Conservation (phyloP, 2,113 vertebrate genomes). For the Coregonus clupeaformis region DNA sequence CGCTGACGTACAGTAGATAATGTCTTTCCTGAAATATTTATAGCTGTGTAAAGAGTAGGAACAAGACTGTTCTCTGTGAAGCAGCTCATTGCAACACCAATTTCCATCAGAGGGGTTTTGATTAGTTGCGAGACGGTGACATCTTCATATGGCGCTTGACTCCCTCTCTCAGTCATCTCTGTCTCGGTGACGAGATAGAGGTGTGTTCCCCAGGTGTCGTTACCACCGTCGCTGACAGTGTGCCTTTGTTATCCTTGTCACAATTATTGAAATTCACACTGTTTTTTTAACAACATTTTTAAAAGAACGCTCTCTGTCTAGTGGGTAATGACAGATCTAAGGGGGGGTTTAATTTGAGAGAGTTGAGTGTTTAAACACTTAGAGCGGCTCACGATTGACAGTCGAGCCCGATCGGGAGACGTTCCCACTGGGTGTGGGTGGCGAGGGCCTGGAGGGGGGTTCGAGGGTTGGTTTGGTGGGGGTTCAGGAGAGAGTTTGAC, state of each 20-base stretch:
- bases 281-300: background rate
- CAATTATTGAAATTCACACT: slow-evolving; percentile 28
- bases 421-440: no score
- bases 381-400: no score
- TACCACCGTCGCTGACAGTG: background rate
- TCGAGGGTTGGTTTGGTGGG: no score
- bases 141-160: no score
- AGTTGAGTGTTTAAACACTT: background rate
- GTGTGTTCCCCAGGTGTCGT: slow-evolving; percentile 17
- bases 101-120: background rate
- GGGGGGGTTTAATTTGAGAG: slow-evolving; percentile 10
- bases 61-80: slow-evolving; percentile 7
- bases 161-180: slow-evolving; percentile 10
- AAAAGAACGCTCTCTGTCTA: background rate
- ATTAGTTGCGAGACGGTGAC: no score
- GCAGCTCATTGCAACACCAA: slow-evolving; percentile 10
- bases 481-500: no score
- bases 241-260: slow-evolving; percentile 27
- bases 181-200: slow-evolving; percentile 24
- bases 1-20: no score
- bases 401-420: no score
- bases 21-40: slow-evolving; percentile 4
- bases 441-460: no score
- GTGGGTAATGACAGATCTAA: slow-evolving; percentile 23
- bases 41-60: slow-evolving; percentile 1